Base-by-base conservation (phyloP, 2,888 invertebrate species). In the Apamea epomidion region DNA sequence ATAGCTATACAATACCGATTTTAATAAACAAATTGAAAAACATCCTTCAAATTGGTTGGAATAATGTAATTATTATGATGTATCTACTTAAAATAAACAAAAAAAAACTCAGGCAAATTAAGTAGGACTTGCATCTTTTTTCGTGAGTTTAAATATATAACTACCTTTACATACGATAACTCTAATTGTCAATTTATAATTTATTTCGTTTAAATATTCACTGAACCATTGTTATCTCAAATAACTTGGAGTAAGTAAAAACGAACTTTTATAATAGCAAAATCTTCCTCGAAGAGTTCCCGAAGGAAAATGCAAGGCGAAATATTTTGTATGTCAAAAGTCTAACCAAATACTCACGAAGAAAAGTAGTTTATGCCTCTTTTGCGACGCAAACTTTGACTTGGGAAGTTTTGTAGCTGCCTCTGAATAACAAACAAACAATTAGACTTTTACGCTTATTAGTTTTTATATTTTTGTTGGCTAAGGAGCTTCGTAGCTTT, bases 291-390 rank as follows among this genome's bases (percentile, higher is more conserved):
- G 14, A 60, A 78, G 51, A 73, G 58, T 73, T 69, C 83, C 54
- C 60, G 0, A 72, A 68, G 70, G 70, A 76, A 78, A 87, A 83
- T 69, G 69, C 70, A 74, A 64, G 32, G 54, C 42, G 45, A 67
- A 78, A 74, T 83, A 87, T 79, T 85, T 74, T 78, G 73, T 71
- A 45, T 64, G 69, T 76, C 76, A 74, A 76, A 86, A 86, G 64
- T 78, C 68, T 82, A 82, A 78, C 72, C 78, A 75, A 84, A 84
- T 82, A 83, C 67, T 58, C n/a, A n/a, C 58, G 65, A 48, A 79
- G 87, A 74, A 85, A 87, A 76, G 72, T 76, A 87, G 84, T 87
- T 83, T 83, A 83, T 78, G 73, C 67, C 62, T 79, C 78, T 76
- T 82, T 78, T 70, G 79, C 79, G 84, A 68, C 51, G 76, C 58